Evolutionary conservation across 2,888 invertebrate species (phyloP), one percentile per base, ranked within the genome.

Genomic region (Ophraella communa): DNA sequence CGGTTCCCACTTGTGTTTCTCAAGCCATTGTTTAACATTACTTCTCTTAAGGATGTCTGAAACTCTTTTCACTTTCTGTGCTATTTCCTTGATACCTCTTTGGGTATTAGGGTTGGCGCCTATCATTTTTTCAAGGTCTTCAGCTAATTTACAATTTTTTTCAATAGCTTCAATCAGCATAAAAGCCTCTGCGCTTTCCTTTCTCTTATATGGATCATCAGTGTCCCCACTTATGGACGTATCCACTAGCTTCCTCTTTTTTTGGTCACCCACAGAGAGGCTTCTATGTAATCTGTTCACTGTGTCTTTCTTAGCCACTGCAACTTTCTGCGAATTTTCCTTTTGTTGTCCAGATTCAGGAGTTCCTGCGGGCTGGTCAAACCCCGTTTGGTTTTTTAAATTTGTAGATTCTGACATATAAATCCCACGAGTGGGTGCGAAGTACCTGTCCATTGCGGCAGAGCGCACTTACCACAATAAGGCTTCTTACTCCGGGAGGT

Each of bases 191-290:
- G 57, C 3, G 3, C 47, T 44, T 33, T 57, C 33, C 33, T 47
- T 33, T 47, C 14, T 47, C 21, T 57, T 47, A 18, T 57, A 47
- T 1, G 57, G 57, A n/a, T n/a, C 27, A 8, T 57, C 47, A n/a
- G 14, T 5, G 27, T 51, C 51, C 30, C 17, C 30, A 8, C 17
- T 30, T 17, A 51, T 51, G 7, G 35, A 57, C 5, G 47, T 57
- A 18, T 57, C 47, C 11, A 8, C 3, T 0, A 57, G 18, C 21
- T 57, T 35, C 45, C 30, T 23, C 30, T 57, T 47, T 0, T 57
- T 47, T 8, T 21, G 30, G 11, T 47, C 47, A 1, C 33, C 21
- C n/a, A 57, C 14, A 11, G 57, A 57, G 4, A 27, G 18, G 10
- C 47, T 57, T 57, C 47, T 57, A 17, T 47, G 18, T 14, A 45